Evolutionary conservation across 1,140 invertebrate species (phyloP), one percentile per base, ranked within the genome.

Genomic region (Drosophila pruinosa): DNA sequence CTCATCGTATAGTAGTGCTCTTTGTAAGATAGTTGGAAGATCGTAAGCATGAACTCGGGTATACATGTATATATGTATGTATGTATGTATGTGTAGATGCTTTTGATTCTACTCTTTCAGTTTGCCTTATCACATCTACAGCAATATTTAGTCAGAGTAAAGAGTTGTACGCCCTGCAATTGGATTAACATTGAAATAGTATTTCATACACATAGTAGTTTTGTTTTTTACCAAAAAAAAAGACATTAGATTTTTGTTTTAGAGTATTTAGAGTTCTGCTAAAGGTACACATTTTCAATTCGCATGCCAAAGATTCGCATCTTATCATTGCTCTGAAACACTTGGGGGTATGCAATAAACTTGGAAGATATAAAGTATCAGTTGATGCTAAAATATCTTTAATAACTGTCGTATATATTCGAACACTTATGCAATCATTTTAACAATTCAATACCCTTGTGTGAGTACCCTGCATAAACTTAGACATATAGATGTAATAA

Each of bases 401-500:
- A n/a, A 36, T 39, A 39, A 17, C 36, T 39, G 7, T 17, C 4
- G 36, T 4, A 17, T 17, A 17, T 39, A 39, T 39, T 6, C 5
- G 36, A 17, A 15, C 12, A 14, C 34, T 36, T 36, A 0, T 14
- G 4, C 12, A 5, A 43, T 43, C 17, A 4, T 21, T 43, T 43
- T 3, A 24, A 45, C 43, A 43, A 24, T 24, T 45, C 22, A 24
- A 14, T 47, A 22, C 21, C 21, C 43, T 26, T n/a, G 1, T 24
- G 21, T 14, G 22, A 14, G 26, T 24, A 47, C 43, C 43, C 22
- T 3, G 10, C 5, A 47, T 24, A 14, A 47, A 47, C 21, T 47
- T 47, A 26, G 43, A 47, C 50, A 53, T 36, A 41, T 36, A 41
- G 5, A 41, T 41, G 14, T 41, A 41, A 24, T 41, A 56, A n/a